Evolutionary conservation across 2,113 vertebrate genomes (phyloP), one percentile per base, ranked within the genome.

Genomic region (Phocoena phocoena): DNA sequence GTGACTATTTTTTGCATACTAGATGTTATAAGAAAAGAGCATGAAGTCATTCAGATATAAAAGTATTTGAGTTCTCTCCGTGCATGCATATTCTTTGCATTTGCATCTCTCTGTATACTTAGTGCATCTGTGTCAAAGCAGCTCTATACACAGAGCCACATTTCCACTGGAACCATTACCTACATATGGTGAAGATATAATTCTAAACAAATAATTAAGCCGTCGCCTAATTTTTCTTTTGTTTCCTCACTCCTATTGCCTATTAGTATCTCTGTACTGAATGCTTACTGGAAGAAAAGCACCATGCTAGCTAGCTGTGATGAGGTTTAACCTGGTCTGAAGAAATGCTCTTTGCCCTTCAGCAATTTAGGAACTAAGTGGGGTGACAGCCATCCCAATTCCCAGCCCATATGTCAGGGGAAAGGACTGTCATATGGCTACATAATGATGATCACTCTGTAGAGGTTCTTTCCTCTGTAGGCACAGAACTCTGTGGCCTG

Each of bases 331-430:
- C 94, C 60, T 92, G 88, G 80, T 87, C 58, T 4, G 4, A 80
- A 83, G 76, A 93, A 93, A 88, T 53, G 31, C 53, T 92, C 67
- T 97, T 88, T 96, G 94, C 88, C 95, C 84, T 97, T 95, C 74
- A 94, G 88, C 87, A 44, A 92, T 97, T 92, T 96, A 93, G 70
- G 41, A 96, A 63, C 25, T 77, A 83, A 93, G 74, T 65, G 7
- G 53, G 90, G 80, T 63, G 80, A 88, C n/a, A 94, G 76, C 26
- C 89, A 81, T 92, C 60, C 60, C 41, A 97, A 96, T 81, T 97
- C 86, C 65, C 94, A 97, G 41, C 23, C 94, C 94, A 94, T 96
- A 95, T 97, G 97, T 92, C 80, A 85, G 55, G 92, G 62, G 87
- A 95, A 25, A 92, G 58, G 41, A 5, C 87, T 41, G 70, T 97